Evolutionary conservation across 2,888 invertebrate species (phyloP).

Genomic region (Noctua janthina): DNA sequence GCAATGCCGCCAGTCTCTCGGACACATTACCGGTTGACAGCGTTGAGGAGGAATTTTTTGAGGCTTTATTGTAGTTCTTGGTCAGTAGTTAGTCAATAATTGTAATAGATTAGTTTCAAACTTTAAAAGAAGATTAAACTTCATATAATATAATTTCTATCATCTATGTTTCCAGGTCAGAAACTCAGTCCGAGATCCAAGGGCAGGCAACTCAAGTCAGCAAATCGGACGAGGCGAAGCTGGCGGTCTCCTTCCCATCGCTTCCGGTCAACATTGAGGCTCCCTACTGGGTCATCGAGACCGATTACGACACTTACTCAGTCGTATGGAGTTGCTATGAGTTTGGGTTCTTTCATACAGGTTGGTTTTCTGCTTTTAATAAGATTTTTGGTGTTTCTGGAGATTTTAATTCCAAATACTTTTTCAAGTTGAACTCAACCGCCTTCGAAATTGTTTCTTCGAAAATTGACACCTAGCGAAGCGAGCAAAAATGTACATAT

Average conservation of each 20-base stretch:
- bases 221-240: slow-evolving; percentile 90
- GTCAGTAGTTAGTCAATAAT: neutral
- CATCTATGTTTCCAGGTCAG: slow-evolving; percentile 85
- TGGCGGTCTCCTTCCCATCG: slow-evolving; percentile 91
- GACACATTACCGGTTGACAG: neutral
- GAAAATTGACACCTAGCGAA: too few species aligned
- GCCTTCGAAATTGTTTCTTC: too few species aligned
- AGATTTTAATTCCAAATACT: too few species aligned
- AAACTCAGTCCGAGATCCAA: slow-evolving; percentile 88
- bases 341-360: slow-evolving; percentile 88
- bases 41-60: neutral
- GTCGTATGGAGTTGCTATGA: slow-evolving; percentile 92
- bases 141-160: neutral
- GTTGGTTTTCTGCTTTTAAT: slow-evolving; percentile 78
- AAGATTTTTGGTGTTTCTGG: neutral
- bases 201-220: slow-evolving; percentile 90
- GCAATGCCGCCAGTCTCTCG: neutral
- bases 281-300: slow-evolving; percentile 92
- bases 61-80: too few species aligned
- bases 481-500: too few species aligned
- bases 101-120: neutral
- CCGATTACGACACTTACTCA: slow-evolving; percentile 93
- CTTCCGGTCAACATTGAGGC: slow-evolving; percentile 89
- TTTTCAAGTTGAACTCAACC: too few species aligned
- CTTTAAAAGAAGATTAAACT: neutral